Percentiles rank a stretch among this genome's conserved stretches.
Conservation (phyloP, 2,797 vertebrate genomes). For the Peromyscus aztecus region DNA sequence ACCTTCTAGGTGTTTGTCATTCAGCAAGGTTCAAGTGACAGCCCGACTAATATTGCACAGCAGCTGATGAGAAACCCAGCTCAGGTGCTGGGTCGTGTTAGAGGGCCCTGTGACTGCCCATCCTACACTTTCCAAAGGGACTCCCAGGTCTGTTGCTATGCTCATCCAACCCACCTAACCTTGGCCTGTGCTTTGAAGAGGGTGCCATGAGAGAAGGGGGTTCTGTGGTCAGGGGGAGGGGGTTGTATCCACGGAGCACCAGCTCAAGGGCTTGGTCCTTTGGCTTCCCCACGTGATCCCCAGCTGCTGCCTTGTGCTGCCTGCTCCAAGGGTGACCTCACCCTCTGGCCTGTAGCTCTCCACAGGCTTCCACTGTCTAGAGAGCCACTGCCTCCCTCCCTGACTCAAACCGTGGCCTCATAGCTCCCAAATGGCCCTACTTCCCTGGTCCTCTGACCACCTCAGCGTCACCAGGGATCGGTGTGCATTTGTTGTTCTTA, state of each 20-base stretch:
- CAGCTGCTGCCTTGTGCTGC: slow-evolving; percentile 55
- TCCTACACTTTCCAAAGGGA: neutral
- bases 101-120: neutral
- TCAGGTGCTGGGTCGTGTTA: neutral
- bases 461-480: slow-evolving; percentile 42
- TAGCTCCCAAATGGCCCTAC: slow-evolving; percentile 55
- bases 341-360: slow-evolving; percentile 31
- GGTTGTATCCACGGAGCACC: neutral
- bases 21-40: neutral
- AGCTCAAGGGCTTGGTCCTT: slow-evolving; percentile 1
- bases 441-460: slow-evolving; percentile 16
- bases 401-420: neutral
- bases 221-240: neutral
- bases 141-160: neutral
- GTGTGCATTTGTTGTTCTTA: slow-evolving; percentile 73
- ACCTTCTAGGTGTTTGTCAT: slow-evolving; percentile 9
- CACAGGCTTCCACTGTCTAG: slow-evolving; percentile 36
- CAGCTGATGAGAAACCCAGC: neutral
- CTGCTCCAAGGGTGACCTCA: slow-evolving; percentile 67
- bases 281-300: neutral
- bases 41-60: neutral
- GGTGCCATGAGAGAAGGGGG: neutral
- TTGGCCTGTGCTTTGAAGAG: neutral
- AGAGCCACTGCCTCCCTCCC: slow-evolving; percentile 41
- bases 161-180: neutral